Base-by-base conservation (phyloP, 2,113 vertebrate species). In the Neoarius graeffei region DNA sequence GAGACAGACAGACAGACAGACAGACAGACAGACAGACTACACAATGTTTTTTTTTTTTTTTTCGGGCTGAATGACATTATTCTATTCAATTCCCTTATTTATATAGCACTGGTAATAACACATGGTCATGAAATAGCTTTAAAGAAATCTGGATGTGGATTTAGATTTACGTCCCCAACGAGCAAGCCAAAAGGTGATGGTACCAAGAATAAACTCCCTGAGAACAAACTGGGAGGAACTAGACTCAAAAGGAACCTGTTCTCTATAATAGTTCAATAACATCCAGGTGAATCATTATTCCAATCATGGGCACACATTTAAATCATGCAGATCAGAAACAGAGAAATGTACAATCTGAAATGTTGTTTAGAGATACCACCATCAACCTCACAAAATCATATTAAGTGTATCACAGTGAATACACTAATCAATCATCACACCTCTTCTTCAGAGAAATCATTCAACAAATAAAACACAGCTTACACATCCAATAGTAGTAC, bases 401-500 rank as follows among this genome's bases (percentile, higher is more conserved):
- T 71, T 4, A 30, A 13, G 13, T 14, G n/a, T 30, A 69, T 13
- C n/a, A 35, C 13, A 35, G 74, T 54, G 23, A 52, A n/a, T 23
- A 25, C 20, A 50, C 4, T 25, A 1, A 76, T 71, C 42, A 19
- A 71, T 17, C 5, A 10, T 1, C 19, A 1, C 11, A 13, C 5
- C 20, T 50, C 42, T 77, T 4, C 52, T 52, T 50, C 35, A n/a
- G 48, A 77, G 20, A 54, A 79, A 56, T 17, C 17, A 25, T 13
- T 23, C 23, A 81, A 17, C 5, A 81, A 11, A 35, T 52, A 52
- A 25, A 66, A 3, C 35, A 20, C 42, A 54, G 93, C 97, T 97
- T 92, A 99, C 98, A 97, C 94, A 98, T 96, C 98, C 98, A 99
- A 93, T 97, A 97, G 95, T 99, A 99, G 92, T 99, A 99, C 97